These are phyloP conservation scores for Muraenolepis orangiensis DNA, from an alignment of 2,797 vertebrate species.

Conservation along the genomic window DNA sequence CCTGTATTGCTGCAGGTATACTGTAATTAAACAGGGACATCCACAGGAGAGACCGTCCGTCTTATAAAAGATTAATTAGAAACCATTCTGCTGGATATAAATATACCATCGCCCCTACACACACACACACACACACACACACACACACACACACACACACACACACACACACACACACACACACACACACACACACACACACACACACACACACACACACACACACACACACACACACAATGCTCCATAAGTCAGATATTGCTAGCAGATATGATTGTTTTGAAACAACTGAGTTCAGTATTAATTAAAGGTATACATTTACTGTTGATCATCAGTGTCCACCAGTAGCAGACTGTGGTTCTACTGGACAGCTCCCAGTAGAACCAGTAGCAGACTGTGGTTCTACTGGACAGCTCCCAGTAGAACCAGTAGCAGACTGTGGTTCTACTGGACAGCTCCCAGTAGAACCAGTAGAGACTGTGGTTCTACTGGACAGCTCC, in stretches of 20 bases:
- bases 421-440: no score
- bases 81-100: constrained; percentile 21
- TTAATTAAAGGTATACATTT: no score
- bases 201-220: constrained; percentile 1
- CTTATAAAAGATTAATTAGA: constrained; percentile 32
- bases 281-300: no score
- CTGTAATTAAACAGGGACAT: constrained; percentile 9
- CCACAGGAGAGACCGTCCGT: constrained; percentile 18
- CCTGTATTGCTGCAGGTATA: constrained; percentile 7
- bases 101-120: constrained; percentile 5
- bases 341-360: background rate
- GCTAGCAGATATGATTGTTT: no score
- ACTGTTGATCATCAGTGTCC: background rate
- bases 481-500: background rate
- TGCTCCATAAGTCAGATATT: background rate
- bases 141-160: background rate
- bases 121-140: background rate
- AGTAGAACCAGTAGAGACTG: background rate
- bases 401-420: background rate
- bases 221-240: constrained; percentile 1
- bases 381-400: background rate
- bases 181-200: background rate
- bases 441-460: background rate
- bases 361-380: background rate
- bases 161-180: background rate